Evolutionary conservation across 2,113 vertebrate genomes (phyloP), one percentile per base, ranked within the genome.

Genomic region (Catagonus wagneri): DNA sequence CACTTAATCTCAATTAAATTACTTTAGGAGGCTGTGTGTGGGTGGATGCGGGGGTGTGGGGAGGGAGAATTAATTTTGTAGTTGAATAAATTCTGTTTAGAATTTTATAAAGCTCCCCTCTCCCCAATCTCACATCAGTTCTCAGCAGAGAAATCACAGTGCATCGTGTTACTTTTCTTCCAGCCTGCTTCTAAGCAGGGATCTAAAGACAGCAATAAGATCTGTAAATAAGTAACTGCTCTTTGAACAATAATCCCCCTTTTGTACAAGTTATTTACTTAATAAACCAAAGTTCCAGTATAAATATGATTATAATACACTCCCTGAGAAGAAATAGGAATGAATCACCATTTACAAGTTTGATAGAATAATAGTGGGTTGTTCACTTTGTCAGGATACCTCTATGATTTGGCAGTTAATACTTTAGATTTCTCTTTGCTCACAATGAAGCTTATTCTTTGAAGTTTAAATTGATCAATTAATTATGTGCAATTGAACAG

Each of bases 391-490:
- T 95, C 87, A 94, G 72, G 9, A 54, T 36, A 78, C 13, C 2
- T 68, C 44, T 80, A 29, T 75, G 83, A 86, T 80, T 94, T 87
- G 65, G 86, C 91, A 95, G 78, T 58, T 96, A 83, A 93, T 85
- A 93, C 58, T 85, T 96, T 54, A 96, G 23, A 79, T 61, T 96
- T 95, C 89, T 83, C 69, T 91, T 39, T 80, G 93, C 69, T 95
- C 83, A 94, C 39, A 66, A 93, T 93, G 74, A 95, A 93, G 66
- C 22, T 86, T 89, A 91, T 95, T 92, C n/a, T 96, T 84, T 95
- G 66, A 95, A 36, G 29, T 93, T 96, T 94, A 95, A 96, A 96
- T 44, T 89, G 74, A 93, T 95, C 76, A 69, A 76, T 96, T 96
- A 93, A 96, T 96, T 97, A 93, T 92, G 69, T 96, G 25, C 52